Percentiles rank a stretch among this genome's conserved stretches.
phyloP scores from a whole-genome alignment of 2,888 invertebrate genomes.

The Ditula angustiorana region DNA sequence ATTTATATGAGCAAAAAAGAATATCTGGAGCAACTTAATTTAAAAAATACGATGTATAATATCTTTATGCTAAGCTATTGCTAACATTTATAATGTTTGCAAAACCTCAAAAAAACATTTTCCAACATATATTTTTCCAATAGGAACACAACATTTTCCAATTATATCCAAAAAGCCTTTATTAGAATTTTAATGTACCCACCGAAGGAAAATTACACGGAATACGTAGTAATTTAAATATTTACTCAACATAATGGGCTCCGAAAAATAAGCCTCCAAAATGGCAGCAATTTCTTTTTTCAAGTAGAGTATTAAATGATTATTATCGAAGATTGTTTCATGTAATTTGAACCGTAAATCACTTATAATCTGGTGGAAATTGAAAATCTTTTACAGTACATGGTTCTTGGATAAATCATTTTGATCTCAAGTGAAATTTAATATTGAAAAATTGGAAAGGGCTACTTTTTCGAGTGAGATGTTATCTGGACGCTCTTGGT shows the following conservation, averaged over 20 bases:
- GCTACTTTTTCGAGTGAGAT: too few species aligned
- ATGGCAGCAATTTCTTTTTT: conserved; percentile 19
- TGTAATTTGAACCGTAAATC: conserved; percentile 22
- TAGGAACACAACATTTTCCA: background rate
- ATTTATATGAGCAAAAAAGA: too few species aligned
- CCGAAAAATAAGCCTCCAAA: conserved; percentile 16
- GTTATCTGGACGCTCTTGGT: too few species aligned
- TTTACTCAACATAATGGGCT: conserved; percentile 26
- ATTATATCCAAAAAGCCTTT: conserved; percentile 1
- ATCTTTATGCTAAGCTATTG: too few species aligned
- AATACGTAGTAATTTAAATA: conserved; percentile 29
- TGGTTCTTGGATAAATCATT: background rate
- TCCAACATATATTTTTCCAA: background rate
- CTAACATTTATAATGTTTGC: too few species aligned
- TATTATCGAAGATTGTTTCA: conserved; percentile 8
- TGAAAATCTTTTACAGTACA: background rate
- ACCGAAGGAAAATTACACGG: conserved; percentile 17
- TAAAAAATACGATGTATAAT: too few species aligned
- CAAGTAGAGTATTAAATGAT: conserved; percentile 15
- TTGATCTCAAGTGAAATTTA: too few species aligned
- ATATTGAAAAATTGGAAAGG: too few species aligned
- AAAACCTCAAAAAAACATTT: too few species aligned
- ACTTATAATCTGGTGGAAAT: conserved; percentile 2
- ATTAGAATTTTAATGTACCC: background rate
- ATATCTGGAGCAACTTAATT: too few species aligned